Conservation (phyloP, 2,797 vertebrate genomes). For the Sebastes nivosus region DNA sequence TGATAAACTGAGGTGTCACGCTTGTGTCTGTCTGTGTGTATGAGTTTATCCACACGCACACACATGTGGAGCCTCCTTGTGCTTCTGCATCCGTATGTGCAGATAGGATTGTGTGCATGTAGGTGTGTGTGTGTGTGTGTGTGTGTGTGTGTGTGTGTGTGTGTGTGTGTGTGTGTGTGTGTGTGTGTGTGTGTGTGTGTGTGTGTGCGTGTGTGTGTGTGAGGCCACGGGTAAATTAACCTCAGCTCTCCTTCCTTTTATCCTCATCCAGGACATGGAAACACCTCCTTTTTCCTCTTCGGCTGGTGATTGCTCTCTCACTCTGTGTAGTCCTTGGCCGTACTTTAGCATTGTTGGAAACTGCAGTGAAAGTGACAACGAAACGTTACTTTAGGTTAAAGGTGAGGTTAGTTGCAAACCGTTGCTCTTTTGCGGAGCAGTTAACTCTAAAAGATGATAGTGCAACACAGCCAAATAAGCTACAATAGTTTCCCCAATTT, state of each 20-base stretch:
- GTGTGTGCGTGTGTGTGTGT: neutral
- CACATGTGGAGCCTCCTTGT: neutral
- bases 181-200: neutral
- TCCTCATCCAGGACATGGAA: conserved; percentile 43
- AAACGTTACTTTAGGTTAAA: neutral
- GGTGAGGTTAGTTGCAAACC: neutral
- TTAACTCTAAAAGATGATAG: neutral
- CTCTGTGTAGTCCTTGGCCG: neutral
- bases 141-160: neutral
- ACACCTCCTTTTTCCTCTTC: conserved; percentile 41
- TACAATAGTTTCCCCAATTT: neutral
- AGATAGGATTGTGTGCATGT: neutral
- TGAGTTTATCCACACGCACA: neutral
- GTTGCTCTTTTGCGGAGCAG: neutral
- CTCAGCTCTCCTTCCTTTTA: conserved; percentile 34
- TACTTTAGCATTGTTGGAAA: neutral
- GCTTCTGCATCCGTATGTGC: neutral
- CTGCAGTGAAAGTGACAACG: neutral
- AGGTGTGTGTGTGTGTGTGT: neutral
- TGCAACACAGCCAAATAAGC: neutral
- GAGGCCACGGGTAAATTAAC: neutral
- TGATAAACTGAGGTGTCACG: conserved; percentile 6
- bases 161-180: neutral
- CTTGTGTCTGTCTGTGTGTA: neutral
- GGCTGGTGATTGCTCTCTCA: neutral